These are phyloP conservation scores for Cheilosia soror DNA, from an alignment of 2,888 invertebrate species.

Conservation along the genomic window DNA sequence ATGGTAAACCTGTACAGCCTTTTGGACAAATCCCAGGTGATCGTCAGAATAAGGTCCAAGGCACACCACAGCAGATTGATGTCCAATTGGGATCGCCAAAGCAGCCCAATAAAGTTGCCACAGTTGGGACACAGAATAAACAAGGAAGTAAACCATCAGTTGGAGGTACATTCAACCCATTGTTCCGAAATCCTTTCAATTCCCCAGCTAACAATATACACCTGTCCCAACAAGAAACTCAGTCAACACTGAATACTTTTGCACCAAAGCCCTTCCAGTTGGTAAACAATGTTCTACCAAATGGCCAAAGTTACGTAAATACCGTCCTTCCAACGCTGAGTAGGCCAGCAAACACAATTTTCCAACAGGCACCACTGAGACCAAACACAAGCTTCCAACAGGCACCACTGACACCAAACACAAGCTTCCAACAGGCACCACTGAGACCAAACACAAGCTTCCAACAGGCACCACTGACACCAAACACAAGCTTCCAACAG, in stretches of 20 bases:
- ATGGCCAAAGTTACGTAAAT: background rate
- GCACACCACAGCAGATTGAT: background rate
- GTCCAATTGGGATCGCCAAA: background rate
- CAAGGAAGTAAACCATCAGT: background rate
- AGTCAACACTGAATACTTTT: constrained; percentile 14
- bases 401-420: background rate
- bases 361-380: no score
- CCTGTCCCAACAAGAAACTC: constrained; percentile 20
- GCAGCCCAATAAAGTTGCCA: background rate
- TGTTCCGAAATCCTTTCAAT: background rate
- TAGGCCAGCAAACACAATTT: no score
- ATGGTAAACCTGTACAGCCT: constrained; percentile 41
- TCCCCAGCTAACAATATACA: background rate
- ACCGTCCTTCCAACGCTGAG: no score
- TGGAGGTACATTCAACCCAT: background rate
- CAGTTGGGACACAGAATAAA: background rate
- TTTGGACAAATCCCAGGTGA: background rate
- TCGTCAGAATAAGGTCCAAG: constrained; percentile 4
- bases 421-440: background rate
- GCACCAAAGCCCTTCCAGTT: constrained; percentile 30
- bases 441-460: no score
- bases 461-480: background rate
- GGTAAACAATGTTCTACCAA: constrained; percentile 4
- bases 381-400: no score
- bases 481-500: no score